phyloP scores from a whole-genome alignment of 2,113 vertebrate species.

The Mirounga angustirostris region DNA sequence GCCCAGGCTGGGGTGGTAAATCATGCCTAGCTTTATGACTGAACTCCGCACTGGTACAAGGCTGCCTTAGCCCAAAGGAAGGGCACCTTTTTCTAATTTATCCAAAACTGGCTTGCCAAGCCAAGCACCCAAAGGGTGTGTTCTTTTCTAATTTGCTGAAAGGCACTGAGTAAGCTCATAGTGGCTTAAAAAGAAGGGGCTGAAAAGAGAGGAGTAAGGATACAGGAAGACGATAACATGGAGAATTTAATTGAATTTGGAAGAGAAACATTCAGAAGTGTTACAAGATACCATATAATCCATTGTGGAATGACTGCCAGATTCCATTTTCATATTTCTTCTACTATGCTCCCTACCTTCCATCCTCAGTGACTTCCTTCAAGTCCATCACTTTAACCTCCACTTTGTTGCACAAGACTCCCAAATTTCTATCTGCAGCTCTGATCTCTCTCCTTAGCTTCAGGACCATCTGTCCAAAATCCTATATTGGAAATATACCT shows the following conservation, averaged over 20 bases:
- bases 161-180: not conserved
- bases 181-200: not conserved
- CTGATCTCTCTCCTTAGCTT: not conserved
- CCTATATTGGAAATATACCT: not conserved
- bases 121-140: not conserved
- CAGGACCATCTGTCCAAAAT: not conserved
- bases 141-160: not conserved
- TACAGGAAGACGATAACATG: not conserved
- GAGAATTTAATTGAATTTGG: not conserved
- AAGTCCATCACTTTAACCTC: not conserved
- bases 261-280: conserved; percentile 1
- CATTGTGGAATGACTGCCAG: not conserved
- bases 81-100: not conserved
- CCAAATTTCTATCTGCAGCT: not conserved
- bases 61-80: not conserved
- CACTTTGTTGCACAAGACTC: not conserved
- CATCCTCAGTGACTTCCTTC: not conserved
- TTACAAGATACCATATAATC: not conserved
- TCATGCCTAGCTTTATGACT: not conserved
- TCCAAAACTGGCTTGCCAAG: not conserved
- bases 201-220: not conserved
- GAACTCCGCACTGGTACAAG: not conserved
- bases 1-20: not conserved
- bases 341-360: not conserved
- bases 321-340: not conserved